Base-by-base conservation (phyloP, 1,140 invertebrate species). In the Phthorimaea operculella region DNA sequence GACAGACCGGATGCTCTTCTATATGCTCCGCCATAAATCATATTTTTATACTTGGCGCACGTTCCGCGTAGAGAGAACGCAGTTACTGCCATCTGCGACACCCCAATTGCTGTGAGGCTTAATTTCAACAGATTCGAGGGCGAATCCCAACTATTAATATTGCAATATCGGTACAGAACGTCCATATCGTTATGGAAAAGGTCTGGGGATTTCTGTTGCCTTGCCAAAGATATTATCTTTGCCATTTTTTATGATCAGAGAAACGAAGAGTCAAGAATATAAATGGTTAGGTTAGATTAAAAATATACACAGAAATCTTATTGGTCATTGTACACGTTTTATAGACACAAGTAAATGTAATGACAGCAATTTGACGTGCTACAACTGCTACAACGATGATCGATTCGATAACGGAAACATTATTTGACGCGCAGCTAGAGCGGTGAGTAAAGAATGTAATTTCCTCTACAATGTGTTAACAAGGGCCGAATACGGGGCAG, bases 381-480 rank as follows among this genome's bases (percentile, higher is more conserved):
- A 73, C 57, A 72, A n/a, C n/a, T 28, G 21, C 21, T 28, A 28
- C 21, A 28, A 28, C 21, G 21, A 28, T 58, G 66, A 72, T 71
- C 74, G 76, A 77, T 81, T 28, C 73, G 74, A 79, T 79, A 83
- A 76, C 72, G 72, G 76, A 77, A 76, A 72, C 65, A 62, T 60
- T 70, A 66, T 68, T 72, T 66, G 68, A 67, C 64, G 63, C 58
- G 64, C 58, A 70, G 66, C 64, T 66, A 71, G 68, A 71, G 68
- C 65, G 59, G 61, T 68, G 66, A 73, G 72, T 76, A 76, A 75
- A 79, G 77, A 79, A 78, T 76, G 79, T 84, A 82, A 82, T 82
- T 82, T 82, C 74, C 80, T 80, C 72, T 79, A 82, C 77, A 75
- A 79, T 72, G 77, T 84, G 81, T 79, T 82, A 84, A 84, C 80